Base-by-base conservation (phyloP, 2,888 invertebrate genomes). In the Rhaphigaster nebulosa region DNA sequence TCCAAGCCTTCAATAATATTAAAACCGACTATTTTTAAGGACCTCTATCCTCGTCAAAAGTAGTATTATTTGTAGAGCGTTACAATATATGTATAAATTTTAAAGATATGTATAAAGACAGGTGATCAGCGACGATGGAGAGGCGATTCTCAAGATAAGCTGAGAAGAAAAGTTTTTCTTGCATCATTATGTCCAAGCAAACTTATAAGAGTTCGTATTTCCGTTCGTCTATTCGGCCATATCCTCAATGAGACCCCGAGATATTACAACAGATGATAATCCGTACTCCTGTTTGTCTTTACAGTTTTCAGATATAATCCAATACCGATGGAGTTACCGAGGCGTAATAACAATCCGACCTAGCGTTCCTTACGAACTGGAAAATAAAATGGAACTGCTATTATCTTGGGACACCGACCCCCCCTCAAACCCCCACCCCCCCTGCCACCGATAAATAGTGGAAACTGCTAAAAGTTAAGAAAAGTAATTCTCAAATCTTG, bases 401-500 rank as follows among this genome's bases (percentile, higher is more conserved):
- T 5, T 65, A 65, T 65, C 65, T 34, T 15, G 5, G 84, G 84
- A 45, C 84, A 84, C 15, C 84, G 84, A 84, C 84, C 45, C 84
- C 23, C 70, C 13, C 20, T n/a, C n/a, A n/a, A n/a, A 84, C 84
- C 45, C 84, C 23, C 70, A 4, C 20, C 84, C 45, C 84, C 23
- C 70, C 13, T 6, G 8, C 34, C 76, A 13, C 23, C 45, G n/a
- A 84, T 84, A 84, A 84, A 80, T 80, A 41, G 38, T 38, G 26
- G 23, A 80, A 80, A 84, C n/a, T 26, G 84, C 84, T 84, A 84
- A 84, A 84, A 84, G 84, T 84, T 84, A 84, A 41, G 45, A 50
- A 84, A 84, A 84, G 84, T 84, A 84, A 84, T 84, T 84, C 84
- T 45, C 45, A 84, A 84, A 84, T 84, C 84, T 84, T 15, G 84